Percentiles rank a stretch among this genome's conserved stretches.
phyloP scores from a whole-genome alignment of 53 echinoderm and acorn worm genomes.

The Actinopyga echinites region DNA sequence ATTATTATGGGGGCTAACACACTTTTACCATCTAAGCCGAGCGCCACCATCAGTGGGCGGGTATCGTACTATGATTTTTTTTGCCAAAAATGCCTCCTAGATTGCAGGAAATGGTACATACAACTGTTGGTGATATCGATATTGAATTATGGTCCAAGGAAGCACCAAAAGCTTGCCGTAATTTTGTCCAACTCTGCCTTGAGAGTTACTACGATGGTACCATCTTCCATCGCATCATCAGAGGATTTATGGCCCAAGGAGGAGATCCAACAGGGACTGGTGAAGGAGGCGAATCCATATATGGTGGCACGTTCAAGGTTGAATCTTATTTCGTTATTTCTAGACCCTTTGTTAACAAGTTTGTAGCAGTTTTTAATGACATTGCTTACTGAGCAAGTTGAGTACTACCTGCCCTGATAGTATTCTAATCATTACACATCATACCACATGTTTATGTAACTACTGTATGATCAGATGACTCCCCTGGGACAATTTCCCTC shows the following conservation, averaged over 20 bases:
- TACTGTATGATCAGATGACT: no score
- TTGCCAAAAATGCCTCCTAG: no score
- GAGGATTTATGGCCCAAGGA: slow-evolving; percentile 90
- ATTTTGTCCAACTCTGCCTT: slow-evolving; percentile 94
- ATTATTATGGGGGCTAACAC: background rate
- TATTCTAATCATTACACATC: no score
- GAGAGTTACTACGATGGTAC: slow-evolving; percentile 96
- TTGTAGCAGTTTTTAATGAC: no score
- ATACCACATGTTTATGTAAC: no score
- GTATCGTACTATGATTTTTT: background rate
- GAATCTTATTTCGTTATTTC: background rate
- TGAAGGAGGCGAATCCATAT: slow-evolving; percentile 93
- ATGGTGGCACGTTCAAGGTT: slow-evolving; percentile 95
- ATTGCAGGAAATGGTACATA: slow-evolving; percentile 79
- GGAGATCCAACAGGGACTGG: slow-evolving; percentile 99
- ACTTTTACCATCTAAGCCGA: background rate
- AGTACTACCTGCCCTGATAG: no score
- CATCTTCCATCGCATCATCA: slow-evolving; percentile 94
- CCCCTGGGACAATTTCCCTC: no score
- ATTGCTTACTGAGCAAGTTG: no score
- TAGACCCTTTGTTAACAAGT: no score
- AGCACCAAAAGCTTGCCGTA: slow-evolving; percentile 93
- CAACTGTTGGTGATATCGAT: slow-evolving; percentile 88
- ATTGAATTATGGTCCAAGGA: slow-evolving; percentile 98
- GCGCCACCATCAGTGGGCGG: background rate